phyloP scores from a whole-genome alignment of 2,797 vertebrate genomes.

The Vipera ursinii region DNA sequence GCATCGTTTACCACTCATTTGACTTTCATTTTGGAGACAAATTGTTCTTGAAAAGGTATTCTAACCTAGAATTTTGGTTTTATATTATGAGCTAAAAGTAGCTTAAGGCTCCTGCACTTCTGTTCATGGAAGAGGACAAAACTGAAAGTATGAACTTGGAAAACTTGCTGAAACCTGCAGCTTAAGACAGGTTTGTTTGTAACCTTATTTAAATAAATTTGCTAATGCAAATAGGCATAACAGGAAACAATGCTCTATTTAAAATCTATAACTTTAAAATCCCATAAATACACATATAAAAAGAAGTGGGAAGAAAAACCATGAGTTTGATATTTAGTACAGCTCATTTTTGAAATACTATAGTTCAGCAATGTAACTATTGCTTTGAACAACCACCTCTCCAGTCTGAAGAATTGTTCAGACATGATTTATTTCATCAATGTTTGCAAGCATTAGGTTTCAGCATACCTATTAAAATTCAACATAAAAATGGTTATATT shows the following conservation, averaged over 20 bases:
- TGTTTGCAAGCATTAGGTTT: not conserved
- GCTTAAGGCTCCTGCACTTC: not conserved
- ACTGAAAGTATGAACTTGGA: not conserved
- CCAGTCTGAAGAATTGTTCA: not conserved
- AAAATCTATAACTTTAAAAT: not conserved
- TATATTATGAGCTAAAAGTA: not conserved
- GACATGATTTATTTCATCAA: not conserved
- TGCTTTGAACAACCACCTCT: not conserved
- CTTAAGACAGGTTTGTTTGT: not conserved
- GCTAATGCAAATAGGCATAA: not conserved
- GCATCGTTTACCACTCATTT: not conserved
- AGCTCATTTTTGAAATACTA: not conserved
- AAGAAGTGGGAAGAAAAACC: not conserved
- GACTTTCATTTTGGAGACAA: not conserved
- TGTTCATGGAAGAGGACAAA: not conserved
- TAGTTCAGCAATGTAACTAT: not conserved
- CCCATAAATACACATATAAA: not conserved
- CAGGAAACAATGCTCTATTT: not conserved
- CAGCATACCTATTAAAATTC: not conserved
- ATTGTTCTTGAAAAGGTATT: not conserved
- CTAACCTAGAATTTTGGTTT: not conserved
- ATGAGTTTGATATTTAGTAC: not conserved
- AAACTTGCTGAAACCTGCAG: not conserved
- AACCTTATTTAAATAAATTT: not conserved
- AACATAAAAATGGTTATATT: not conserved